Evolutionary conservation across 2,888 invertebrate species (phyloP).

Genomic region (Molanna angustata): DNA sequence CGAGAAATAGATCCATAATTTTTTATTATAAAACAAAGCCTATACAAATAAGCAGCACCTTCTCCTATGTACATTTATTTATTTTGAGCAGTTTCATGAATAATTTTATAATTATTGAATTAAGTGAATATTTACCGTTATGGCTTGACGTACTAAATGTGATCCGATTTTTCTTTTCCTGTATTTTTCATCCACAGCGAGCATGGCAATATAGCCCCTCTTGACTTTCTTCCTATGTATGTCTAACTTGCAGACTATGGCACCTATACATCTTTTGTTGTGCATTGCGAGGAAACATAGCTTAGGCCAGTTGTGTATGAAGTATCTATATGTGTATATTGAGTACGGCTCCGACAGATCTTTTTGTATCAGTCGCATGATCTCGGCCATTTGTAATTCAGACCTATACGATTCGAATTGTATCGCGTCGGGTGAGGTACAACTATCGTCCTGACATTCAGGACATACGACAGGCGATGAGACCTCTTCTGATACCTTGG

Average conservation of each 20-base stretch:
- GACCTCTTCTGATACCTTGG: not conserved
- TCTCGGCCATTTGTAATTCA: conserved; percentile 97
- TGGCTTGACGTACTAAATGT: conserved; percentile 74
- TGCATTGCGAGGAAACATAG: conserved; percentile 95
- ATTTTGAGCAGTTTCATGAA: too few relatives aligned
- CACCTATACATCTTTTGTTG: conserved; percentile 87
- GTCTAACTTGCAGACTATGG: conserved; percentile 98
- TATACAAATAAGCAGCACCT: too few relatives aligned
- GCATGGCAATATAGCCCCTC: conserved; percentile 98
- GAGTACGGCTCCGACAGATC: conserved; percentile 99
- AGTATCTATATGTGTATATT: conserved; percentile 99
- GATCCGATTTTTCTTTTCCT: conserved; percentile 93
- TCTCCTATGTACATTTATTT: too few relatives aligned
- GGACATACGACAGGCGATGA: conserved; percentile 7
- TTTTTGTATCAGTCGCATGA: conserved; percentile 98
- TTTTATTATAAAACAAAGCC: too few relatives aligned
- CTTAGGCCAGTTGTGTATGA: conserved; percentile 99
- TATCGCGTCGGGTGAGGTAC: conserved; percentile 20
- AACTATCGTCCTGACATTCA: conserved; percentile 19
- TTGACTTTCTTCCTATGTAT: conserved; percentile 85
- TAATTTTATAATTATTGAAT: too few relatives aligned
- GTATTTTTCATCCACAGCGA: conserved; percentile 95
- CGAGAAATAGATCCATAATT: too few relatives aligned
- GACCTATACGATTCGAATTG: conserved; percentile 68
- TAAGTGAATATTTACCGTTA: conserved; percentile 60